Percentiles rank a stretch among this genome's conserved stretches.
These are phyloP conservation scores for Camelus dromedarius DNA, from an alignment of 2,113 vertebrate species.

Conservation along the genomic window DNA sequence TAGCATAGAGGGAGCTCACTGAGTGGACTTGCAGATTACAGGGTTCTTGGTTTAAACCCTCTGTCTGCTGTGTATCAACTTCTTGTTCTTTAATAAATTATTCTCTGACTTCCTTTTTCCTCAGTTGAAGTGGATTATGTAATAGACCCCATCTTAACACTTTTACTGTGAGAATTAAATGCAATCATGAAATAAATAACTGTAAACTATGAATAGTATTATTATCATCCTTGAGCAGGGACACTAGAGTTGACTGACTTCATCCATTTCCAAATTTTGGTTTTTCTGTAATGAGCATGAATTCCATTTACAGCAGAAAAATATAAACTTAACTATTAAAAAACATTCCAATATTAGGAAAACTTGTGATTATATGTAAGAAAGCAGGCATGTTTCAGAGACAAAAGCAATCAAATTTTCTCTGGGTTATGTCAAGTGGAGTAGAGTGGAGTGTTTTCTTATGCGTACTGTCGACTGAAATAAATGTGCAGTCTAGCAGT, in stretches of 20 bases:
- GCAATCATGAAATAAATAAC: neutral
- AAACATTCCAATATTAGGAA: neutral
- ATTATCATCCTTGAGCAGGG: neutral
- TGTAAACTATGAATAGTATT: neutral
- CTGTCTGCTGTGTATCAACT: neutral
- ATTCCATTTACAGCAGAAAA: neutral
- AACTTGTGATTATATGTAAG: neutral
- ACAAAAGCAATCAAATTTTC: neutral
- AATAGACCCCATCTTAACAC: neutral
- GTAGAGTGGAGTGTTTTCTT: neutral
- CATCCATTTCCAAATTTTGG: neutral
- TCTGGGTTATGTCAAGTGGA: neutral
- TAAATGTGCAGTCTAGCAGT: too few species aligned
- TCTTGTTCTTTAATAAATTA: neutral
- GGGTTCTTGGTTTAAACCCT: neutral
- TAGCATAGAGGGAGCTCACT: neutral
- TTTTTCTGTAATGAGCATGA: neutral
- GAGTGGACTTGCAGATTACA: neutral
- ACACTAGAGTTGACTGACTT: neutral
- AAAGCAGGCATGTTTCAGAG: neutral
- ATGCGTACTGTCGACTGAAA: too few species aligned
- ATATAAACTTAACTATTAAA: neutral
- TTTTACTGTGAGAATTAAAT: slow-evolving; percentile 6
- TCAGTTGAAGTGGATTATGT: neutral
- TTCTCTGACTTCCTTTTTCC: neutral